Conservation (phyloP, 2,888 invertebrate species). For the Andrena haemorrhoa region DNA sequence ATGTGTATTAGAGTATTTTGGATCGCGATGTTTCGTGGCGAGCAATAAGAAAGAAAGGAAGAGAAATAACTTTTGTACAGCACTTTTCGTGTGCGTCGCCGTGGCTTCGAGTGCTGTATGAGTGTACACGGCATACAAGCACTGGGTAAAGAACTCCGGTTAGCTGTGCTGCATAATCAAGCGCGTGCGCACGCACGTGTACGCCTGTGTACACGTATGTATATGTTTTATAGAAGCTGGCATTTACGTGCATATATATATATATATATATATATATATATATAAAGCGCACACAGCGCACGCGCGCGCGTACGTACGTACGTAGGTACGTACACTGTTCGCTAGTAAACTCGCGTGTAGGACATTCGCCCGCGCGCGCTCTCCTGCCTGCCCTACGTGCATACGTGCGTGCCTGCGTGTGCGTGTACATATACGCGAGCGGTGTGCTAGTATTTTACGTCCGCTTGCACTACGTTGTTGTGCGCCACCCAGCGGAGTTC, state of each 20-base stretch:
- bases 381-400: not conserved
- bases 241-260: constrained; percentile 8
- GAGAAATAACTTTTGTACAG: not conserved
- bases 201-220: constrained; percentile 40
- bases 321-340: constrained; percentile 45
- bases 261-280: constrained; percentile 21
- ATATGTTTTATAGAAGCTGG: constrained; percentile 14
- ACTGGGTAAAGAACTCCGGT: constrained; percentile 60
- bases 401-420: constrained; percentile 1
- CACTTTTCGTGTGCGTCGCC: constrained; percentile 20
- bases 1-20: no score
- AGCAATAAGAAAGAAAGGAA: no score
- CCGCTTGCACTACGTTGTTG: constrained; percentile 63
- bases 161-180: constrained; percentile 62
- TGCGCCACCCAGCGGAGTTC: constrained; percentile 73
- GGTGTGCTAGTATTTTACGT: constrained; percentile 57
- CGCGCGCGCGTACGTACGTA: constrained; percentile 29
- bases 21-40: no score
- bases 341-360: constrained; percentile 44
- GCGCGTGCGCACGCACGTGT: constrained; percentile 66
- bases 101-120: constrained; percentile 19
- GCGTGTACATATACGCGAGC: constrained; percentile 17
- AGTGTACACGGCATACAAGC: constrained; percentile 28
- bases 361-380: constrained; percentile 20
- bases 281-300: constrained; percentile 2